Evolutionary conservation across 2,888 invertebrate species (phyloP).

Genomic region (Phytoseiulus persimilis): DNA sequence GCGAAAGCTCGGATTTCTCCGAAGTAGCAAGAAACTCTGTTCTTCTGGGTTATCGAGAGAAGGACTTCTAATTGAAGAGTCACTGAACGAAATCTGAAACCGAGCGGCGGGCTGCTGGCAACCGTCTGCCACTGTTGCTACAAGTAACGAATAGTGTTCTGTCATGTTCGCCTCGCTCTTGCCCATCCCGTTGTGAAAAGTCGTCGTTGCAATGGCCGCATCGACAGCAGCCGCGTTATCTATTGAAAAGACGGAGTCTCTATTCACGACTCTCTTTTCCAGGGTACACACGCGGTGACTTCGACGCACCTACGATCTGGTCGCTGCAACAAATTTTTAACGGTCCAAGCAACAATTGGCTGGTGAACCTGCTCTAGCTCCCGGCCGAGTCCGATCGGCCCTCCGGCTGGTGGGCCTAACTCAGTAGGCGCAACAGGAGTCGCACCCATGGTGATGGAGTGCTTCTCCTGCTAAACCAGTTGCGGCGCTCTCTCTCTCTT

Average conservation of each 20-base stretch:
- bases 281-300: not conserved
- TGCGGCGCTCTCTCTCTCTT: not conserved
- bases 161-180: not conserved
- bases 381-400: not conserved
- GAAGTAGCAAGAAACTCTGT: too few relatives aligned
- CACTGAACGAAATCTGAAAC: too few relatives aligned
- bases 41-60: too few relatives aligned
- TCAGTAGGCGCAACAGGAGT: not conserved
- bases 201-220: not conserved
- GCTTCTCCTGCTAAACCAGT: not conserved
- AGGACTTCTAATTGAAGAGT: too few relatives aligned
- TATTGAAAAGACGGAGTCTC: not conserved
- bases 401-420: too few relatives aligned
- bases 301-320: not conserved
- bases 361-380: not conserved
- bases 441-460: not conserved
- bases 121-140: too few relatives aligned
- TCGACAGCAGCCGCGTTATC: not conserved
- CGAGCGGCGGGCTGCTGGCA: too few relatives aligned
- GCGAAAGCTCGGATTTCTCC: too few relatives aligned
- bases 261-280: not conserved
- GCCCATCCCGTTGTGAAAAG: not conserved
- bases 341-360: not conserved
- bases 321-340: not conserved
- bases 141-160: too few relatives aligned